Base-by-base conservation (phyloP, 2,888 invertebrate species). In the Vandiemenella viatica region DNA sequence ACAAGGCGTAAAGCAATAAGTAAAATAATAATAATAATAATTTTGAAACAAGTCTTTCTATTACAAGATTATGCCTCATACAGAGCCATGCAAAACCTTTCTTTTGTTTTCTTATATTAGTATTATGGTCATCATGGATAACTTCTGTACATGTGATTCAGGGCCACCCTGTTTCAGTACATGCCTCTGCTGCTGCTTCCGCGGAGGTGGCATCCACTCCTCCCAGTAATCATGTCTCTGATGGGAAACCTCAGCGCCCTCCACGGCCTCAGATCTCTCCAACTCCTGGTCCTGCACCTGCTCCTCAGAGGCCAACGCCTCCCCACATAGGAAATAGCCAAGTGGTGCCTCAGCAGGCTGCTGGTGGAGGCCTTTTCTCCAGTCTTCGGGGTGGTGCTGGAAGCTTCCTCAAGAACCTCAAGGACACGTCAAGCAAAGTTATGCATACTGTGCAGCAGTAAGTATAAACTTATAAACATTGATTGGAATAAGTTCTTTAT, bases 371-470 rank as follows among this genome's bases (percentile, higher is more conserved):
- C 20, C 65, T 89, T 19, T 85, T 89, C 67, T 84, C 88, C 3
- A 89, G 91, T 0, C 72, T 96, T 23, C 84, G 81, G 64, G 93
- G 93, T 19, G 92, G 93, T 45, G 93, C 95, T 18, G 91, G 93
- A 2, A 91, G 82, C 61, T 81, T 95, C 59, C 72, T 96, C 52
- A 92, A 91, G 62, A 95, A 93, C 63, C 70, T 97, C 21, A 93
- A 92, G 65, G 96, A 96, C 62, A 95, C 93, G 0, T 92, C 95
- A 17, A 84, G 83, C 32, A 95, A 93, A 73, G 92, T 97, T 38
- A 93, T 96, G 83, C 91, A 95, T 65, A 89, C 92, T 32, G 89
- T 96, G 55, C 91, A 91, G 65, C 89, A 90, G 77, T 83, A 63
- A 76, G 79, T 75, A 43, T 23, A n/a, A n/a, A n/a, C n/a, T n/a